Conservation (phyloP, 2,797 vertebrate genomes). For the Muraenolepis orangiensis region DNA sequence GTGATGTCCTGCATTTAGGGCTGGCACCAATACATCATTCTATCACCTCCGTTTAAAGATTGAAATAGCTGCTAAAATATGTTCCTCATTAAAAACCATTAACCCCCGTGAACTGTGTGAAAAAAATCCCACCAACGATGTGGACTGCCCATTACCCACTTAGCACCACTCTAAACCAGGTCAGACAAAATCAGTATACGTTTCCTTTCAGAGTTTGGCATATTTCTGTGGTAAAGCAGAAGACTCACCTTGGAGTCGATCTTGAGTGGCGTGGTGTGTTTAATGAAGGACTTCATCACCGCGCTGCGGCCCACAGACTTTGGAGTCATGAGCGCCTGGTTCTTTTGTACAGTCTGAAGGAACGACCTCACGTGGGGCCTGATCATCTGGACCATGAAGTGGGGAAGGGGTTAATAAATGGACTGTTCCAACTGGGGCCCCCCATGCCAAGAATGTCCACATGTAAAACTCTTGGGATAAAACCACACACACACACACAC, state of each 20-base stretch:
- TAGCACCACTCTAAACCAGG: background rate
- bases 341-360: slow-evolving; percentile 91
- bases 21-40: no score
- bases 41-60: no score
- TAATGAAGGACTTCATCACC: slow-evolving; percentile 87
- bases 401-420: background rate
- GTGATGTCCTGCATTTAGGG: no score
- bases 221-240: background rate
- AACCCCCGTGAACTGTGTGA: no score
- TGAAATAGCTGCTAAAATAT: no score
- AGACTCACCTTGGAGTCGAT: slow-evolving; percentile 78
- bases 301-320: slow-evolving; percentile 69
- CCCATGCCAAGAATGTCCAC: background rate
- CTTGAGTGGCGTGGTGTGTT: slow-evolving; percentile 81
- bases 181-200: background rate
- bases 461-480: background rate
- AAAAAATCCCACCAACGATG: background rate
- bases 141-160: background rate
- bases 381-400: slow-evolving; percentile 65
- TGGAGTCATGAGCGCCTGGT: slow-evolving; percentile 90
- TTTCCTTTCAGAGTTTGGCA: background rate
- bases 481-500: background rate
- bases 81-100: no score
- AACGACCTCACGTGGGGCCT: slow-evolving; percentile 84
- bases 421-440: background rate